Base-by-base conservation (phyloP, 1,140 invertebrate species). In the Radopholus similis region DNA sequence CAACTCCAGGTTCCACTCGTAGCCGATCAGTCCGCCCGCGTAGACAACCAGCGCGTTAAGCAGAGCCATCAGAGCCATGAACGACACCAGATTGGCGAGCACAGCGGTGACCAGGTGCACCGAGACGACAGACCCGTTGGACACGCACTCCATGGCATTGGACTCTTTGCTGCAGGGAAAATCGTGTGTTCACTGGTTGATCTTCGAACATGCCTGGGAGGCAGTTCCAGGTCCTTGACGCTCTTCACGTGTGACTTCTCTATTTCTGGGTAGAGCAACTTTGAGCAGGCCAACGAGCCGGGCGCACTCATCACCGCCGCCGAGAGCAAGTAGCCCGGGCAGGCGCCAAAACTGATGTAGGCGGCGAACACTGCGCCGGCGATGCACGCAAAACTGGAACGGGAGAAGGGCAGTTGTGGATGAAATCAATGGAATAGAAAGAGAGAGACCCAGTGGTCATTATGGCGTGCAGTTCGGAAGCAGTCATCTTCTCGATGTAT, bases 301-400 rank as follows among this genome's bases (percentile, higher is more conserved):
- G 79, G 80, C 2, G 79, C 79, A 37, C 73, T 75, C 73, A 81
- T 80, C 23, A 80, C 75, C 30, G 77, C 73, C 15, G 79, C 66
- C n/a, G 80, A 80, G 2, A 80, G 58, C 42, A 73, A 60, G 64
- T 78, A 80, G 91, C 83, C 86, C 1, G 91, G 87, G 68, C 90
- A 87, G 6, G 93, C 91, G 2, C 93, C 93, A 82, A 93, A 62
- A 62, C 59, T 62, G 6, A 62, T 62, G 49, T 47, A 62, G 13
- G 92, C 91, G 0, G 91, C 93, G 73, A 97, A 85, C 1, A 94
- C 90, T 1, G 90, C 89, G 87, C 92, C 94, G 38, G 93, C 92
- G 23, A 96, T 91, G 9, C 93, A 94, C 0, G 93, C 90, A 83
- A 96, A 95, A 8, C 59, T 62, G 11, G 47, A 49, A 62, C n/a